Base-by-base conservation (phyloP, 2,797 vertebrate species). In the Yasuhikotakia modesta region DNA sequence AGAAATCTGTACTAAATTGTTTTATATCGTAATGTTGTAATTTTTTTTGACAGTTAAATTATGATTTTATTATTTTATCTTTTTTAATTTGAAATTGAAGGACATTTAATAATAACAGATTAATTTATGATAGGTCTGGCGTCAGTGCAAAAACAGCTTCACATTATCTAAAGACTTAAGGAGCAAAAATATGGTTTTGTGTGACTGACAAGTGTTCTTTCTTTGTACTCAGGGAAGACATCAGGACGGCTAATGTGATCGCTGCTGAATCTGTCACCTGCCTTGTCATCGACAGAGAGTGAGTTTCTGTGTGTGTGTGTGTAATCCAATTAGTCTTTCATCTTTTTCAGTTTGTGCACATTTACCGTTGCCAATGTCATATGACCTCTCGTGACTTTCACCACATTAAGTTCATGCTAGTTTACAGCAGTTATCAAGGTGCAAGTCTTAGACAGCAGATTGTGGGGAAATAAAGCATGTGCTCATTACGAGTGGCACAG, bases 211-310 rank as follows among this genome's bases (percentile, higher is more conserved):
- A 66, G 30, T 73, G 73, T 69, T 76, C 2, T 66, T 81, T 76
- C 82, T 88, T 63, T 73, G 10, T 80, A 87, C 83, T 57, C 86
- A 99, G 97, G 87, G 97, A 99, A 86, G 96, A 98, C 57, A 93
- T 99, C 68, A 93, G 97, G 83, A 98, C 96, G 10, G 97, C 96
- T 82, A 99, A 97, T 0, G 96, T 99, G 70, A 94, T 98, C 0
- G 95, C 96, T 0, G 94, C 93, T 0, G 96, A 95, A 77, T 91
- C 94, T 0, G 97, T 97, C 86, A 98, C 94, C 74, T 99, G 97
- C 83, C 92, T 99, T 74, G 97, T 99, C 87, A 97, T 99, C 45
- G 97, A 99, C 91, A 91, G 97, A 95, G 97, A 99, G 97, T 99
- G 92, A 96, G 95, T 94, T 63, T 69, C 24, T 80, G 10, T 63